Percentiles rank a stretch among this genome's conserved stretches.
These are phyloP conservation scores for Oxyruncus cristatus DNA, from an alignment of 2,113 vertebrate genomes.

Conservation along the genomic window DNA sequence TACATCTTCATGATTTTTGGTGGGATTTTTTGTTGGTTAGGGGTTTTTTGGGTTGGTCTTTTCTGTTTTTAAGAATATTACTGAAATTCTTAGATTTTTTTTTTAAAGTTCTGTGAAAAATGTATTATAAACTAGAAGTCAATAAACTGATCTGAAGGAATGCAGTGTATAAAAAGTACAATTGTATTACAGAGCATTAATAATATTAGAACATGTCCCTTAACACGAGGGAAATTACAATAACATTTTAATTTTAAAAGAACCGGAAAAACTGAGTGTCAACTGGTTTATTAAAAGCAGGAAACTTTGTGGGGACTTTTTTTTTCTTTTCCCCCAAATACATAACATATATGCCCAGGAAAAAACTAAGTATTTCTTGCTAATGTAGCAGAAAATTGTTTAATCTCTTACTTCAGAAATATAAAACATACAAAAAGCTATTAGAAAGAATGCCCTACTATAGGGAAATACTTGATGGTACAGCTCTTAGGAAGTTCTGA, in stretches of 20 bases:
- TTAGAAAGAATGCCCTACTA: neutral
- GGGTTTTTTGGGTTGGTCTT: rapidly evolving
- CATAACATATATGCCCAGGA: neutral
- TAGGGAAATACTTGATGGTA: neutral
- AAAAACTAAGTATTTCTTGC: neutral
- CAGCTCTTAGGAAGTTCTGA: neutral
- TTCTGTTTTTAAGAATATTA: neutral
- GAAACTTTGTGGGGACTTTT: neutral
- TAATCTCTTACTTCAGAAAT: neutral
- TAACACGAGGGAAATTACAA: neutral
- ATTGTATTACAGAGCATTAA: neutral
- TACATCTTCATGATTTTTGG: neutral
- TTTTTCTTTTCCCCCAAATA: neutral
- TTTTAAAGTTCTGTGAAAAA: neutral
- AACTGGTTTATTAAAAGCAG: neutral
- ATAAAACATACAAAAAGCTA: neutral
- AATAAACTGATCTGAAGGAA: neutral
- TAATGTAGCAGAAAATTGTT: neutral
- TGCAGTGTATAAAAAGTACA: neutral
- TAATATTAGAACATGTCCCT: neutral
- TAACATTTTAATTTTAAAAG: neutral
- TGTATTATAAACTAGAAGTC: neutral
- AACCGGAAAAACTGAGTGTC: neutral
- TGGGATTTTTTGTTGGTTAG: neutral
- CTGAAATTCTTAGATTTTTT: neutral